phyloP scores from a whole-genome alignment of 2,888 invertebrate genomes.

The Nemurella pictetii region DNA sequence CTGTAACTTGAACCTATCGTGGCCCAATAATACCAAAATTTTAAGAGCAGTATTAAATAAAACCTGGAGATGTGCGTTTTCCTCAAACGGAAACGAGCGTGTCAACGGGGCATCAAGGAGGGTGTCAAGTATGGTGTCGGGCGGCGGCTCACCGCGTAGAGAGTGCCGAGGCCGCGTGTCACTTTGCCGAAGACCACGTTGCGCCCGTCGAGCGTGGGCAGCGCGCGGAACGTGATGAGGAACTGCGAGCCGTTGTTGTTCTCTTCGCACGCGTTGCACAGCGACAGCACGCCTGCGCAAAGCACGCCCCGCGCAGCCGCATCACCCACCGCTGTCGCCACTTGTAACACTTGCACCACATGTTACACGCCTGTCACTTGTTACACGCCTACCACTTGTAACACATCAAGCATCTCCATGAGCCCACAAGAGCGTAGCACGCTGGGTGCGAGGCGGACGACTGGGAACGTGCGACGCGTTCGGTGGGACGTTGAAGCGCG shows the following conservation, averaged over 20 bases:
- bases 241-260: slow-evolving; percentile 59
- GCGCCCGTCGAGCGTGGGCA: slow-evolving; percentile 58
- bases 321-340: no score
- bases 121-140: neutral
- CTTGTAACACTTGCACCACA: no score
- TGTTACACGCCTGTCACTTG: no score
- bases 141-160: slow-evolving; percentile 46
- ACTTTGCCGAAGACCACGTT: slow-evolving; percentile 63
- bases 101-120: neutral
- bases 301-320: neutral
- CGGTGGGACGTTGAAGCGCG: neutral
- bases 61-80: no score
- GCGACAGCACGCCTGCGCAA: slow-evolving; percentile 55
- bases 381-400: no score
- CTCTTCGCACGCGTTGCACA: slow-evolving; percentile 51
- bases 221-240: slow-evolving; percentile 60
- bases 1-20: neutral
- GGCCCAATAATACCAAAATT: no score
- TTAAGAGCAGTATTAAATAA: no score
- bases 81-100: no score
- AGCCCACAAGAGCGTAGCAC: no score
- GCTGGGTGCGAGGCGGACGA: no score
- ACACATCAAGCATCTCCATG: no score
- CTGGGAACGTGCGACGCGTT: neutral
- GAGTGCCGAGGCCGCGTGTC: slow-evolving; percentile 48